Evolutionary conservation across 53 echinoderm and acorn worm species (phyloP), one percentile per base, ranked within the genome.

Genomic region (Apostichopus leukothele): DNA sequence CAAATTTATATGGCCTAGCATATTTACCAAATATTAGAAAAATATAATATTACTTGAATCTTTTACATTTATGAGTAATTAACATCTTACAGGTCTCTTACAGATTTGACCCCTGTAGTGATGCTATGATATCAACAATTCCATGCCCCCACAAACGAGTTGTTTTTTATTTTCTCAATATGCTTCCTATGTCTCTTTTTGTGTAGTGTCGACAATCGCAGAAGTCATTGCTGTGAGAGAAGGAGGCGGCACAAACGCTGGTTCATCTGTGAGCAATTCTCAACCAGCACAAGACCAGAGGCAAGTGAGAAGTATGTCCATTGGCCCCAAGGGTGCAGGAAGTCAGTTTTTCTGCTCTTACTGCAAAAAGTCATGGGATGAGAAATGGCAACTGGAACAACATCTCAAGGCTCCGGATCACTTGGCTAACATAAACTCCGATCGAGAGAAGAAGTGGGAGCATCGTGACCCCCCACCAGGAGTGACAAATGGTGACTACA

Each of bases 391-490:
- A 16, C 91, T 95, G 6, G 91, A 96, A 16, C 83, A 88, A 55
- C 96, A 96, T 90, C 87, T 91, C 66, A 89, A 90, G 68, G 83
- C 90, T 13, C 79, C 84, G 26, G 95, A 89, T 0, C 96, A 96
- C 88, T 93, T 91, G 87, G 50, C 81, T 57, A 89, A 89, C 66
- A 91, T 96, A 79, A 96, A 95, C 93, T 91, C 95, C 0, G 96
- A 96, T 87, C 91, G 89, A 76, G 96, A 95, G 88, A 90, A 95
- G 13, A 77, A 89, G 22, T 96, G 96, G 96, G 90, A 95, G 83
- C 75, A 95, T 74, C 93, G 96, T 5, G 93, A 93, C 76, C 93
- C 95, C 18, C 96, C 96, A 71, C 71, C 18, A n/a, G 71, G n/a
- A 6, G 71, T 71, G 20, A 78, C 93, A 16, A 93, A 96, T 27